Evolutionary conservation across 2,797 vertebrate genomes (phyloP), one percentile per base, ranked within the genome.

Genomic region (Coendou prehensilis): DNA sequence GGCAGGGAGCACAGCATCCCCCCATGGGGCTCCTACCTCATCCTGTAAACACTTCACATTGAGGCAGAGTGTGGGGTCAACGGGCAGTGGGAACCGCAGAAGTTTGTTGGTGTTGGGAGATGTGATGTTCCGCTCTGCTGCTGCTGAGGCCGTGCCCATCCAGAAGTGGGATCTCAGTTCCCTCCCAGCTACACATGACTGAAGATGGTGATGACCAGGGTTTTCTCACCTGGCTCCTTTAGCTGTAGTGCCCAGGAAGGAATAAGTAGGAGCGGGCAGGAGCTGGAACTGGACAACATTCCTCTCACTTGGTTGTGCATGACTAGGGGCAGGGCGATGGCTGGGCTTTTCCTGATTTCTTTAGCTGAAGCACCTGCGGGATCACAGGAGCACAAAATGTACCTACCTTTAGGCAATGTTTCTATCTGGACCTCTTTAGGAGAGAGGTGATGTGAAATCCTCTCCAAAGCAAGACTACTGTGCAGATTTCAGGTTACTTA

Each of bases 101-200:
- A 7, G 5, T 64, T 4, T 80, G 33, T 0, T 81, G 52, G 63
- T 82, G 52, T 14, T 0, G 0, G 1, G 9, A 52, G 45, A 9
- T 75, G 33, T 23, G 23, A 15, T 37, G 0, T 37, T 56, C 6
- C 45, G 28, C 13, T 37, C 47, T 14, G 23, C 33, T 64, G 23
- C 57, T 54, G 5, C 30, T 64, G 28, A 64, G n/a, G 6, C 2
- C 30, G 18, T 5, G 41, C 15, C 33, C 9, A 15, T 33, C 54
- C 23, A 18, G 28, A 23, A 89, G 10, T 41, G 47, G 78, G 76
- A 6, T 1, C 63, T 56, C 37, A 23, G 52, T 4, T 15, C 5
- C 15, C 28, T 6, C 56, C 78, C 11, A 2, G 26, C 28, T 1
- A 22, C 64, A 47, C 8, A 13, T 17, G 15, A 0, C n/a, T 45